Percentiles rank a stretch among this genome's conserved stretches.
Conservation (phyloP, 1,140 invertebrate species). For the Apis laboriosa region DNA sequence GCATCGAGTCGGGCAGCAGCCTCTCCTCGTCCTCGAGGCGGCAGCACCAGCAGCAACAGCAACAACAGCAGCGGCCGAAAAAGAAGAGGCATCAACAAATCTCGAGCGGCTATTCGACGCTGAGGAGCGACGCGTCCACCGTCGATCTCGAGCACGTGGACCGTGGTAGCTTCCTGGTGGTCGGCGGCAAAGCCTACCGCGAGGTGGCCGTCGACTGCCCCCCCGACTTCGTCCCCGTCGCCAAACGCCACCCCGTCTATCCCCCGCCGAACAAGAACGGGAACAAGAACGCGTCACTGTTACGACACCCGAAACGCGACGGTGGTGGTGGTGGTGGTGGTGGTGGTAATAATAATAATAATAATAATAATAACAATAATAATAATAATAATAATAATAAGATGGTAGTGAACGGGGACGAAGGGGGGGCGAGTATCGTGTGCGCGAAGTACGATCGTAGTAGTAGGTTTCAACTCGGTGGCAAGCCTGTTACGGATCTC, state of each 20-base stretch:
- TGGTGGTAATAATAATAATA: neutral
- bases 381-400: too few species aligned
- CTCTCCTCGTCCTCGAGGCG: constrained; percentile 62
- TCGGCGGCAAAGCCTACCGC: constrained; percentile 79
- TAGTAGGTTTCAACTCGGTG: neutral
- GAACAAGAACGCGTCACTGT: constrained; percentile 65
- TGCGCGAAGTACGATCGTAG: constrained; percentile 28
- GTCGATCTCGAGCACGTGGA: constrained; percentile 48
- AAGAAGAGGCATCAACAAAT: constrained; percentile 74
- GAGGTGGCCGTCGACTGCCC: constrained; percentile 90
- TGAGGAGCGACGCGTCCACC: constrained; percentile 80
- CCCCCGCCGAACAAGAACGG: constrained; percentile 81
- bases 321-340: constrained; percentile 23
- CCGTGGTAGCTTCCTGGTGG: constrained; percentile 52
- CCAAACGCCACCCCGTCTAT: constrained; percentile 88
- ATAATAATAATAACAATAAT: too few species aligned
- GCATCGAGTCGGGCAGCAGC: constrained; percentile 57
- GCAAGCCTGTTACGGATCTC: too few species aligned
- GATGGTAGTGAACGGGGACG: too few species aligned
- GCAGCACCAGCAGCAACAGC: constrained; percentile 69
- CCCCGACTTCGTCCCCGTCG: constrained; percentile 87
- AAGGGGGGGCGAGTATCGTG: too few species aligned
- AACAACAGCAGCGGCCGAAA: constrained; percentile 69
- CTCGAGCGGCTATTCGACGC: constrained; percentile 77
- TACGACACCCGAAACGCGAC: constrained; percentile 54